Percentiles rank a stretch among this genome's conserved stretches.
phyloP scores from a whole-genome alignment of 2,113 vertebrate species.

The Mus spicilegus region DNA sequence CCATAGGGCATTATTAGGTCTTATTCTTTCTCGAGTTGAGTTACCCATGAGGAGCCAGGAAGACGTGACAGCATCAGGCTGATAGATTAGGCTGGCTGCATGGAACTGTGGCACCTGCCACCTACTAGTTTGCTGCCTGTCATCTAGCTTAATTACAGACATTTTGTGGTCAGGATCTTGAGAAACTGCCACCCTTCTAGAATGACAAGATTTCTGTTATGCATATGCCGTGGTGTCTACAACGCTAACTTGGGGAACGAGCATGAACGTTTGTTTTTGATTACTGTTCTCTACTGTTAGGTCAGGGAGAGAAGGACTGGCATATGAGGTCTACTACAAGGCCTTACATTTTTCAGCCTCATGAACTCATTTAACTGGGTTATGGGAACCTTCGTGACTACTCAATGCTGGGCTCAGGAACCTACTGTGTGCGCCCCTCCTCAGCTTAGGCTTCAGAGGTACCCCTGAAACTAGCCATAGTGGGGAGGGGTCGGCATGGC shows the following conservation, averaged over 20 bases:
- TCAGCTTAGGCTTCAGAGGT: background rate
- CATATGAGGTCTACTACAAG: background rate
- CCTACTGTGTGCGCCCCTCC: background rate
- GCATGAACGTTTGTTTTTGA: background rate
- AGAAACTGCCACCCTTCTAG: background rate
- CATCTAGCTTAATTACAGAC: constrained; percentile 30
- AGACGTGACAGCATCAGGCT: background rate
- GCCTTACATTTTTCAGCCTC: background rate
- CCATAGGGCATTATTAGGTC: background rate
- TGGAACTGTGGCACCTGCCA: constrained; percentile 15
- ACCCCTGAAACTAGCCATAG: background rate
- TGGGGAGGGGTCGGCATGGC: background rate
- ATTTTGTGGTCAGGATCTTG: background rate
- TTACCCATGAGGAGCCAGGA: background rate
- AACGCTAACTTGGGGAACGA: background rate
- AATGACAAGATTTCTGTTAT: background rate
- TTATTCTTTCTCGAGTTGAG: background rate
- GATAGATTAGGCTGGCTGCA: background rate
- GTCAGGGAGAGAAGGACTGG: background rate
- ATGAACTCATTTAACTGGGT: background rate
- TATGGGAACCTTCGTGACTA: background rate
- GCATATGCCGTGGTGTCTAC: background rate
- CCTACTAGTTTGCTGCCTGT: constrained; percentile 34
- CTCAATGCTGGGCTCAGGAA: background rate
- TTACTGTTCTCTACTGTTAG: background rate